phyloP scores from a whole-genome alignment of 2,888 invertebrate species.

The Gerris lacustris region DNA sequence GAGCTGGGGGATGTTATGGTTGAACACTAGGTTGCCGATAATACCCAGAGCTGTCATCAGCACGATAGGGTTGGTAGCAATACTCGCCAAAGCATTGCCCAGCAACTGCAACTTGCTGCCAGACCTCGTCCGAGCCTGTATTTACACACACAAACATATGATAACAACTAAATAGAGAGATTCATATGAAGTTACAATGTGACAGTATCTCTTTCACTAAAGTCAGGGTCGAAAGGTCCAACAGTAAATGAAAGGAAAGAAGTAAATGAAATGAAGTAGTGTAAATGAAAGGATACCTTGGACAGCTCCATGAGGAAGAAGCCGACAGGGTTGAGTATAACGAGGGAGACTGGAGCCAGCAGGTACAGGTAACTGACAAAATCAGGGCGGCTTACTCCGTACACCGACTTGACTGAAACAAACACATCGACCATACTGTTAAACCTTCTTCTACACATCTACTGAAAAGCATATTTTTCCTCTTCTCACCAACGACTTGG shows the following conservation, averaged over 20 bases:
- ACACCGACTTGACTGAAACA: slow-evolving; percentile 67
- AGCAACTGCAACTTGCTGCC: slow-evolving; percentile 29
- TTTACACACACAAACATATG: too few relatives aligned
- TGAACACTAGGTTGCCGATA: slow-evolving; percentile 66
- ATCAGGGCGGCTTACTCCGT: slow-evolving; percentile 72
- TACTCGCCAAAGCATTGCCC: slow-evolving; percentile 44
- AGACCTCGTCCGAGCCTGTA: neutral
- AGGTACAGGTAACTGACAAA: slow-evolving; percentile 82
- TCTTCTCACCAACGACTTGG: too few relatives aligned
- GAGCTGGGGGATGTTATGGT: slow-evolving; percentile 61
- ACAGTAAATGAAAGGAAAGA: too few relatives aligned
- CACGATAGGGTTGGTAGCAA: slow-evolving; percentile 76
- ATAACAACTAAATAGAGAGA: too few relatives aligned
- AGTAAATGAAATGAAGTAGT: neutral
- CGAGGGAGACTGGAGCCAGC: slow-evolving; percentile 86
- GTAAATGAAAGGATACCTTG: neutral
- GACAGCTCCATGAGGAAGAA: slow-evolving; percentile 75
- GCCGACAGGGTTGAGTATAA: slow-evolving; percentile 82
- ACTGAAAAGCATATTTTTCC: too few relatives aligned
- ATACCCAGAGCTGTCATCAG: slow-evolving; percentile 89
- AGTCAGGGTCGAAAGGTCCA: too few relatives aligned
- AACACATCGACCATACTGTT: neutral
- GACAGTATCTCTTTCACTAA: too few relatives aligned
- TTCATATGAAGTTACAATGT: too few relatives aligned
- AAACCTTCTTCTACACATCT: neutral